Evolutionary conservation across 2,888 invertebrate genomes (phyloP).

Genomic region (Linnaemya vulpina): DNA sequence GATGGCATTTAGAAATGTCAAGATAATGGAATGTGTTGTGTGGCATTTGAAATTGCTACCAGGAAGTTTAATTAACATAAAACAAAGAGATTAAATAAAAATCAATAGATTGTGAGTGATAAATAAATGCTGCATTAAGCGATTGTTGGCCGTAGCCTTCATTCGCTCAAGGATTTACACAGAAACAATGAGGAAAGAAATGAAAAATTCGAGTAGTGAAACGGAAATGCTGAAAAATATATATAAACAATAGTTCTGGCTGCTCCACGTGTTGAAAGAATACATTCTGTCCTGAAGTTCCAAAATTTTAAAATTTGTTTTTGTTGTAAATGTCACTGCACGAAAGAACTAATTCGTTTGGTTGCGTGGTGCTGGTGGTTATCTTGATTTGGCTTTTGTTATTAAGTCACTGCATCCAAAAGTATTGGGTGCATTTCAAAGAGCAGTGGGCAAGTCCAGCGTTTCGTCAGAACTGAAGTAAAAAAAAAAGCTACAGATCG

Average conservation of each 20-base stretch:
- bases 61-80: slow-evolving; percentile 62
- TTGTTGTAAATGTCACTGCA: too few relatives aligned
- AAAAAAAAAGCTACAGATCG: too few relatives aligned
- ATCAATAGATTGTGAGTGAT: slow-evolving; percentile 16
- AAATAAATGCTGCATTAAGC: slow-evolving; percentile 2
- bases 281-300: too few relatives aligned
- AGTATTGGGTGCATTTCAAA: too few relatives aligned
- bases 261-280: too few relatives aligned
- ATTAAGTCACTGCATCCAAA: too few relatives aligned
- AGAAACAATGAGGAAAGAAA: neutral
- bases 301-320: too few relatives aligned
- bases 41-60: slow-evolving; percentile 43
- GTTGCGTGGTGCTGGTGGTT: too few relatives aligned
- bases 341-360: too few relatives aligned
- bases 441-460: too few relatives aligned
- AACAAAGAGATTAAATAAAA: slow-evolving; percentile 51
- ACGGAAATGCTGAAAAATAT: neutral
- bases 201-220: neutral
- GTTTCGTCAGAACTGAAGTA: too few relatives aligned
- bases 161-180: neutral
- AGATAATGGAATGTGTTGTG: slow-evolving; percentile 34
- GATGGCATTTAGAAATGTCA: slow-evolving; percentile 52
- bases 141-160: slow-evolving; percentile 27
- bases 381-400: too few relatives aligned
- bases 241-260: neutral